These are phyloP conservation scores for Apamea epomidion DNA, from an alignment of 2,888 invertebrate species.

Conservation along the genomic window DNA sequence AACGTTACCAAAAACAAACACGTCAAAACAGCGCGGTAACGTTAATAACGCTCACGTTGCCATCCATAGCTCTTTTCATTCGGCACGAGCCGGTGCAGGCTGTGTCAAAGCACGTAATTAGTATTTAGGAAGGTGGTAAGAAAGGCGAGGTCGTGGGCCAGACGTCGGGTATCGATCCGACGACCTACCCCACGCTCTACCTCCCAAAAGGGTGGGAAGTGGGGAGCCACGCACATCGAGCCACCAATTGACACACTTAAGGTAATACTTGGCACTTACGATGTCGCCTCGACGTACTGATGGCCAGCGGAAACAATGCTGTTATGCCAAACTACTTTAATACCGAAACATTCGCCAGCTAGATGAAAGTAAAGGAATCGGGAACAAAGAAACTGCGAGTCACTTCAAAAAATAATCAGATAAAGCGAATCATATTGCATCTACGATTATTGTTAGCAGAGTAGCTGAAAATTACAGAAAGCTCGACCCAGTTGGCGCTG, in stretches of 20 bases:
- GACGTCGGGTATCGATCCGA: constrained; percentile 92
- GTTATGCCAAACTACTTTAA: constrained; percentile 51
- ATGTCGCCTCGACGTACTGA: constrained; percentile 76
- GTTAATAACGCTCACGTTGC: constrained; percentile 85
- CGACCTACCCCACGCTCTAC: constrained; percentile 90
- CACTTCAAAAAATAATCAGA: constrained; percentile 51
- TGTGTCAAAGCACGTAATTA: constrained; percentile 91
- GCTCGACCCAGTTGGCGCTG: constrained; percentile 88
- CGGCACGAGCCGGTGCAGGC: constrained; percentile 85
- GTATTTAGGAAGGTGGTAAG: constrained; percentile 91
- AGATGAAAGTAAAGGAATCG: constrained; percentile 26
- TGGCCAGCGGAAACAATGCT: constrained; percentile 69
- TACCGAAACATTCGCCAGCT: constrained; percentile 28
- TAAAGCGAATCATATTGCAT: constrained; percentile 62
- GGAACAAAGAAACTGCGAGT: constrained; percentile 49
- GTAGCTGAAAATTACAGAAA: constrained; percentile 85
- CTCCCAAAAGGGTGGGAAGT: constrained; percentile 77
- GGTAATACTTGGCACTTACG: constrained; percentile 88
- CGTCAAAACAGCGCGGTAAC: constrained; percentile 77
- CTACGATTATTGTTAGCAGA: constrained; percentile 76
- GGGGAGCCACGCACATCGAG: constrained; percentile 88
- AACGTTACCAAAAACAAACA: constrained; percentile 83
- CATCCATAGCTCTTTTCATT: constrained; percentile 88
- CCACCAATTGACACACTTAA: constrained; percentile 90
- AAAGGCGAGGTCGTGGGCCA: constrained; percentile 91